These are phyloP conservation scores for Lissonota sp. DNA, from an alignment of 2,888 invertebrate species.

Conservation along the genomic window DNA sequence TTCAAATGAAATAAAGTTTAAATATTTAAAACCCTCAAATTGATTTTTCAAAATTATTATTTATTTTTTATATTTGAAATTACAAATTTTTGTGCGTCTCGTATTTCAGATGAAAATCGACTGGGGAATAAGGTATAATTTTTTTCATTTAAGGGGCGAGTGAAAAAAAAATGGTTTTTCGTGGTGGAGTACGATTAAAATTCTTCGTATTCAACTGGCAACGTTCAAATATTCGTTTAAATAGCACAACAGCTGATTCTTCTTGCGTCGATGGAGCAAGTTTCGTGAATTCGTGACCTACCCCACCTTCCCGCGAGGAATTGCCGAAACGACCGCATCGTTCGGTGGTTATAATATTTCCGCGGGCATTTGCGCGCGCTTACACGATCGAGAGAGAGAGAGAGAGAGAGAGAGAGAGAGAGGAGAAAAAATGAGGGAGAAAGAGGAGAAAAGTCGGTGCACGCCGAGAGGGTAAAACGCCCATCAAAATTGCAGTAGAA, in stretches of 20 bases:
- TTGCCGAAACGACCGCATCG: slow-evolving; percentile 78
- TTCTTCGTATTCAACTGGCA: slow-evolving; percentile 25
- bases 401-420: slow-evolving; percentile 45
- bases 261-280: slow-evolving; percentile 69
- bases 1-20: too few relatives aligned
- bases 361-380: slow-evolving; percentile 61
- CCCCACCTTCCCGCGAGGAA: slow-evolving; percentile 74
- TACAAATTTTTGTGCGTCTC: too few relatives aligned
- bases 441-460: slow-evolving; percentile 52
- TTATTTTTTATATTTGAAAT: too few relatives aligned
- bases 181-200: slow-evolving; percentile 19
- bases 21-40: too few relatives aligned
- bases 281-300: slow-evolving; percentile 76
- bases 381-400: slow-evolving; percentile 48
- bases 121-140: too few relatives aligned
- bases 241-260: slow-evolving; percentile 40
- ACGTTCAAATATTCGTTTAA: slow-evolving; percentile 12
- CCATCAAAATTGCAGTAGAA: slow-evolving; percentile 79
- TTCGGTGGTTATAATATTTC: slow-evolving; percentile 58
- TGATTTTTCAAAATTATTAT: too few relatives aligned
- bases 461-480: slow-evolving; percentile 68
- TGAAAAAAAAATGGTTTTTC: too few relatives aligned
- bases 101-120: too few relatives aligned
- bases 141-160: too few relatives aligned
- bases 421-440: slow-evolving; percentile 41